Evolutionary conservation across 2,888 invertebrate species (phyloP).

Genomic region (Psylliodes chrysocephalus): DNA sequence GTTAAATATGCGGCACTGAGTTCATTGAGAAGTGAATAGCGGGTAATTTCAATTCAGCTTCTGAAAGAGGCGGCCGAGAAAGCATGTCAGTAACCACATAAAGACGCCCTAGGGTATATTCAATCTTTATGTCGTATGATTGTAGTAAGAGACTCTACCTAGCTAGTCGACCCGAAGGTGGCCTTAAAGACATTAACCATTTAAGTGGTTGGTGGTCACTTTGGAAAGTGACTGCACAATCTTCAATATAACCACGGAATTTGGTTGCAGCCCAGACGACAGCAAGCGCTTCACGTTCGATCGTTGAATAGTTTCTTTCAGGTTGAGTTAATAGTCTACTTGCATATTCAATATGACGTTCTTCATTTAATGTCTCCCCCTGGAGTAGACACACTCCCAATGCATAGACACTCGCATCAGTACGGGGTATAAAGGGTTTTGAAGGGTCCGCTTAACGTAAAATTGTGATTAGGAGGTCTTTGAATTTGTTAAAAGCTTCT

Average conservation of each 20-base stretch:
- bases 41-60: too few species aligned
- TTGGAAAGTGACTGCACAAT: too few species aligned
- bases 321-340: slow-evolving; percentile 45
- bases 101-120: slow-evolving; percentile 58
- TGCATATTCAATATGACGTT: slow-evolving; percentile 48
- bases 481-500: slow-evolving; percentile 31
- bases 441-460: slow-evolving; percentile 21
- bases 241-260: too few species aligned
- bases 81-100: slow-evolving; percentile 45
- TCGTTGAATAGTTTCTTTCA: slow-evolving; percentile 44
- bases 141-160: slow-evolving; percentile 62
- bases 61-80: slow-evolving; percentile 1
- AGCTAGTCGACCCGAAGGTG: slow-evolving; percentile 59
- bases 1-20: slow-evolving; percentile 45
- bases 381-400: not conserved
- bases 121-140: slow-evolving; percentile 56
- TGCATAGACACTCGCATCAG: slow-evolving; percentile 3
- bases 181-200: too few species aligned
- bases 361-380: too few species aligned
- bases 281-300: slow-evolving; percentile 44
- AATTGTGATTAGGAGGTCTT: slow-evolving; percentile 29
- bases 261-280: too few species aligned
- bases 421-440: slow-evolving; percentile 11
- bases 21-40: slow-evolving; percentile 47
- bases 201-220: too few species aligned